Evolutionary conservation across 2,113 vertebrate genomes (phyloP).

Genomic region (Chaetops frenatus): DNA sequence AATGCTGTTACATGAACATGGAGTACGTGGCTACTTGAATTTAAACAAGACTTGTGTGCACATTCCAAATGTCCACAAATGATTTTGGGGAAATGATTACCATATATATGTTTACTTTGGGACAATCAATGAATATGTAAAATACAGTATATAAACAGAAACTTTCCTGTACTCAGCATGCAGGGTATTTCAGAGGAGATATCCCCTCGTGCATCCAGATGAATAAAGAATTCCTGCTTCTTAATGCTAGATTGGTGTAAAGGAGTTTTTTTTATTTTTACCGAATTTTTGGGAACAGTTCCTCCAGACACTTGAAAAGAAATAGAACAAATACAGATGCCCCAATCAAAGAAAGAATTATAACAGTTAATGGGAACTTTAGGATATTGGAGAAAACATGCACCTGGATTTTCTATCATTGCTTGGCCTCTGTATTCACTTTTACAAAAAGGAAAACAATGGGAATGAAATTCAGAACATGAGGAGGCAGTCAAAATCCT

Average conservation of each 20-base stretch:
- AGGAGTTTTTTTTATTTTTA: neutral
- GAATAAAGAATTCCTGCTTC: neutral
- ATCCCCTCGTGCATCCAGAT: neutral
- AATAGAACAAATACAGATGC: neutral
- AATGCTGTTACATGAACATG: too few species aligned
- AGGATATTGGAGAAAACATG: neutral
- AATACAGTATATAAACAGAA: neutral
- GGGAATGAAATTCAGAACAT: neutral
- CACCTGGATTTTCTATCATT: neutral
- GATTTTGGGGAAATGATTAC: neutral
- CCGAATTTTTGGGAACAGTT: neutral
- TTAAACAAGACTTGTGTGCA: too few species aligned
- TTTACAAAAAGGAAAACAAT: neutral
- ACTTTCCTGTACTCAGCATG: neutral
- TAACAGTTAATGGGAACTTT: neutral
- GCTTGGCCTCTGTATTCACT: neutral
- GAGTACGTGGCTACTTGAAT: too few species aligned
- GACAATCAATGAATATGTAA: neutral
- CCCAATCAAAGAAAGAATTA: neutral
- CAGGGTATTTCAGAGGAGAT: neutral
- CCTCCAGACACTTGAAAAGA: neutral
- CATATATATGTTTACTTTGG: neutral
- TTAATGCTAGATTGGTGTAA: neutral
- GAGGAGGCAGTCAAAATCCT: neutral
- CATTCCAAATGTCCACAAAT: too few species aligned